Evolutionary conservation across 2,888 invertebrate species (phyloP).

Genomic region (Aporophyla lueneburgensis): DNA sequence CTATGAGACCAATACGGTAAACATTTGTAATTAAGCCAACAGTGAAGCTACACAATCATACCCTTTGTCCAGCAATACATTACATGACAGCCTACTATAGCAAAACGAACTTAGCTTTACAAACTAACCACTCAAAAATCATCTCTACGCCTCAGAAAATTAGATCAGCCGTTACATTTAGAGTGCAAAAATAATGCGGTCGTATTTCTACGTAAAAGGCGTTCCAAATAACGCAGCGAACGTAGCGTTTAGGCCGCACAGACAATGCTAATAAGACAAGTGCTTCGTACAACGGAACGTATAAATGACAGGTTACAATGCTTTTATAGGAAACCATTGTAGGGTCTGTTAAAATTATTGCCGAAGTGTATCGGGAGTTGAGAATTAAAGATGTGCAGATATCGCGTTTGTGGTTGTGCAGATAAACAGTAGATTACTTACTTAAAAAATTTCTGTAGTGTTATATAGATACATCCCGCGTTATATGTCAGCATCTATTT

Average conservation of each 20-base stretch:
- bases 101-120: constrained; percentile 57
- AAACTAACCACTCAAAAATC: constrained; percentile 32
- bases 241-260: constrained; percentile 77
- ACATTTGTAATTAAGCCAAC: constrained; percentile 83
- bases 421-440: too few relatives aligned
- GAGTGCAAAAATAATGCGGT: constrained; percentile 62
- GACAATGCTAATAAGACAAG: constrained; percentile 87
- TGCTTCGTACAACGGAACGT: constrained; percentile 79
- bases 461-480: too few relatives aligned
- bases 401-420: too few relatives aligned
- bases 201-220: constrained; percentile 80
- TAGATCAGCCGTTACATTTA: constrained; percentile 35
- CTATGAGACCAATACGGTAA: constrained; percentile 73
- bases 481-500: too few relatives aligned
- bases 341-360: constrained; percentile 54
- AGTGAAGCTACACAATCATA: constrained; percentile 77
- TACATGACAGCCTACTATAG: constrained; percentile 75
- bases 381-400: background rate
- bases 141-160: constrained; percentile 51
- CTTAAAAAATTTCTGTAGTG: too few relatives aligned
- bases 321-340: constrained; percentile 61
- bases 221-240: constrained; percentile 84
- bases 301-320: constrained; percentile 83
- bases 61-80: constrained; percentile 79
- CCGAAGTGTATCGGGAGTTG: constrained; percentile 13